Evolutionary conservation across 1,140 invertebrate genomes (phyloP), one percentile per base, ranked within the genome.

Genomic region (Ruditapes philippinarum): DNA sequence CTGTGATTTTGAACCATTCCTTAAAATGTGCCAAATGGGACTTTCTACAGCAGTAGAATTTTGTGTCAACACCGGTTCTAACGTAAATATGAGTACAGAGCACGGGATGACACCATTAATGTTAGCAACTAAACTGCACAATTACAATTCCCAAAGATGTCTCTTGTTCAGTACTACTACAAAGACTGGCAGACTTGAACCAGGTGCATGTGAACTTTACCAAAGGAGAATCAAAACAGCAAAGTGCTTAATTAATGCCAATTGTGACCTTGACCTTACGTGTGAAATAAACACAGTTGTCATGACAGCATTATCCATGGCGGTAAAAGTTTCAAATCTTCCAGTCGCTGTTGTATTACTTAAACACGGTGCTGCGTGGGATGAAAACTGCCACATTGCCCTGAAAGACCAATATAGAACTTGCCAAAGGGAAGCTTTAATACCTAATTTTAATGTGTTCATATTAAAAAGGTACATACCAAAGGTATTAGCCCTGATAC

Each of bases 291-390:
- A 54, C 14, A 73, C 11, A 22, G 36, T 5, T 36, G 22, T 1
- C 1, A 17, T 45, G 40, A 49, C 73, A 33, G 42, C 73, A 78
- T 54, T 78, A 38, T 49, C 9, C 1, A 22, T 33, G 1, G 73
- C 73, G 14, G 22, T 78, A 3, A 78, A 49, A 49, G 12, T 25
- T 33, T 51, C 45, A 28, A 78, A 78, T 51, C 40, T 78, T 2
- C 73, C 73, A 0, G 40, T n/a, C 17, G 73, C 36, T 78, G 49
- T 78, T 22, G 40, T 54, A 2, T 33, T 78, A 4, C 73, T 78
- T 1, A 78, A 78, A 33, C 73, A 78, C 33, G 73, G 73, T 1
- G 73, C 73, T 11, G 28, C 31, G 9, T 78, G 73, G 73, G 25
- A 45, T 31, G 36, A 45, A 28, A 25, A 17, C 3, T 78, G 73